Conservation (phyloP, 2,113 vertebrate genomes). For the Arvicanthis niloticus region DNA sequence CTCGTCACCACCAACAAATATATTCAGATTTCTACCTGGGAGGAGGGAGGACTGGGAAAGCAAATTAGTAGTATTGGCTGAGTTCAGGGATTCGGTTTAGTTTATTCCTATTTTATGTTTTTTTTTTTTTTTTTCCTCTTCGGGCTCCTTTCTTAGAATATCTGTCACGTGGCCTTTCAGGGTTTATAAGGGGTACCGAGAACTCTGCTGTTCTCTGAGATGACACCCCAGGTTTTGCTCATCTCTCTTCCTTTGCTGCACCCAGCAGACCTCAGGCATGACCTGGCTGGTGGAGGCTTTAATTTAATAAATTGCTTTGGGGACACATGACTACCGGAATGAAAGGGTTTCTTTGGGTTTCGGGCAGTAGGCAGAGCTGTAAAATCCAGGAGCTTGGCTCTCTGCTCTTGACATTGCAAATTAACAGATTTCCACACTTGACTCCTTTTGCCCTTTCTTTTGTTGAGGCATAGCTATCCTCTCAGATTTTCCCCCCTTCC, state of each 20-base stretch:
- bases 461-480: neutral
- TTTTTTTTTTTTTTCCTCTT: neutral
- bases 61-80: too few species aligned
- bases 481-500: neutral
- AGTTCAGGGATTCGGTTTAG: neutral
- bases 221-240: neutral
- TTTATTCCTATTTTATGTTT: neutral
- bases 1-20: neutral
- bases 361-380: neutral
- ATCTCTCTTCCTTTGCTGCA: neutral
- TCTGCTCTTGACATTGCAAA: neutral
- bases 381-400: neutral
- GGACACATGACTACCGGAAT: neutral
- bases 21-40: neutral
- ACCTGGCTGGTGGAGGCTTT: neutral
- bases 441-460: neutral
- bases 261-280: neutral
- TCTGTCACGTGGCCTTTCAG: neutral
- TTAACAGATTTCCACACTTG: neutral
- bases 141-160: neutral
- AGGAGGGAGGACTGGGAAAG: neutral
- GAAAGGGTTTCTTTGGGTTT: neutral
- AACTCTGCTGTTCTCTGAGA: neutral
- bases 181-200: neutral
- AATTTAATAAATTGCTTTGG: neutral